A percentile compares a stretch with the other conserved stretches of the same genome.
phyloP scores from a whole-genome alignment of 2,113 vertebrate genomes.

The Scomber scombrus region DNA sequence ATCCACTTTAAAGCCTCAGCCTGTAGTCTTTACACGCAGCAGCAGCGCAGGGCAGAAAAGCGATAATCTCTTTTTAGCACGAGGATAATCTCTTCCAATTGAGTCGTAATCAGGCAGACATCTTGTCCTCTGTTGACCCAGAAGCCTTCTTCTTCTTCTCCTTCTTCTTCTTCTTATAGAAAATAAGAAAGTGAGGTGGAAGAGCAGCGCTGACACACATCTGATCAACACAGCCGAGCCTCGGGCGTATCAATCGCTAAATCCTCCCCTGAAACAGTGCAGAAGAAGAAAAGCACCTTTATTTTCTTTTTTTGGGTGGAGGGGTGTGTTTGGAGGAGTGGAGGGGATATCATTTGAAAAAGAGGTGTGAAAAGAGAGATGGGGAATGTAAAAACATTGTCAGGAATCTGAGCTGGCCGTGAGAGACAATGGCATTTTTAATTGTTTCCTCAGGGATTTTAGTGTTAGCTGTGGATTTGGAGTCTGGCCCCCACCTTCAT shows the following conservation, averaged over 20 bases:
- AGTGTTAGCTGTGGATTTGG: conserved; percentile 57
- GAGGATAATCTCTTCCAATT: conserved; percentile 62
- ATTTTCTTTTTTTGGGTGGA: conserved; percentile 9
- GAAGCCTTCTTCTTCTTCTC: conserved; percentile 33
- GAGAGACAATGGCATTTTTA: conserved; percentile 69
- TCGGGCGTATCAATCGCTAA: conserved; percentile 47
- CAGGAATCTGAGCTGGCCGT: conserved; percentile 46
- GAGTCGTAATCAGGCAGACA: conserved; percentile 58
- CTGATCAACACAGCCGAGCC: conserved; percentile 48
- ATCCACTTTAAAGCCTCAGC: conserved; percentile 30
- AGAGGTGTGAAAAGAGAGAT: conserved; percentile 24
- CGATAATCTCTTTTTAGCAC: conserved; percentile 57
- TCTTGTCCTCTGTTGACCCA: conserved; percentile 66
- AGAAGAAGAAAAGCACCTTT: conserved; percentile 14
- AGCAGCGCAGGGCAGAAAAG: neutral
- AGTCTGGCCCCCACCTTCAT: conserved; percentile 60
- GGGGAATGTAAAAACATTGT: neutral
- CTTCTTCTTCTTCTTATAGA: neutral
- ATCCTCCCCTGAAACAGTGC: conserved; percentile 43
- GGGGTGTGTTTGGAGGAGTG: neutral
- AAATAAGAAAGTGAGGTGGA: conserved; percentile 19
- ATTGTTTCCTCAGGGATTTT: conserved; percentile 82
- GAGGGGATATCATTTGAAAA: conserved; percentile 38
- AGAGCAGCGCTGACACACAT: conserved; percentile 34
- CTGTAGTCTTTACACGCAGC: conserved; percentile 35